Percentiles rank a stretch among this genome's conserved stretches.
Conservation (phyloP, 1,140 invertebrate species). For the Euura lappo region DNA sequence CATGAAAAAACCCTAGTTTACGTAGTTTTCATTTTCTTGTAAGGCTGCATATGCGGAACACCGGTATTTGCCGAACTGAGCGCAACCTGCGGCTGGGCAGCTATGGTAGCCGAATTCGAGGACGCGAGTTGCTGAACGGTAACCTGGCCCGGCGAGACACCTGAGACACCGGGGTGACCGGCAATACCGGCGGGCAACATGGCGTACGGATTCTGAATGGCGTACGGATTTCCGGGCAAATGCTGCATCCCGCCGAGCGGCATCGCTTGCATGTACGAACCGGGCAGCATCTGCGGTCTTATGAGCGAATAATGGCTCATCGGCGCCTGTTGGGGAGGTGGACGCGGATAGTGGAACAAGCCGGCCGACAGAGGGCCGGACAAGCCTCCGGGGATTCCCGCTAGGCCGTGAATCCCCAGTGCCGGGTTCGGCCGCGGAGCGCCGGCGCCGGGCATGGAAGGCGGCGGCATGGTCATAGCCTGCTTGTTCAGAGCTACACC, state of each 20-base stretch:
- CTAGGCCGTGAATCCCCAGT: conserved; percentile 44
- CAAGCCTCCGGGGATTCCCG: conserved; percentile 44
- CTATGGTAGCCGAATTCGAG: conserved; percentile 49
- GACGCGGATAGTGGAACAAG: conserved; percentile 65
- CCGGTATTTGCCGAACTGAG: conserved; percentile 55
- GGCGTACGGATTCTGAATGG: conserved; percentile 49
- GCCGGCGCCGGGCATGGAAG: conserved; percentile 30
- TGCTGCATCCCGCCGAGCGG: conserved; percentile 26
- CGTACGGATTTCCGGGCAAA: conserved; percentile 15
- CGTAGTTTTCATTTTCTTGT: conserved; percentile 88
- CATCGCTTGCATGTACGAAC: conserved; percentile 51
- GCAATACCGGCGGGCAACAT: conserved; percentile 46
- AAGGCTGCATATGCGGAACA: conserved; percentile 74
- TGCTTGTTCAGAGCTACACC: conserved; percentile 77
- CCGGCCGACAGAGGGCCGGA: conserved; percentile 47
- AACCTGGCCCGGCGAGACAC: conserved; percentile 37
- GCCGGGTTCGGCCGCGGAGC: conserved; percentile 25
- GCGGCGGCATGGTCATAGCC: conserved; percentile 57
- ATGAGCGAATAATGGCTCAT: conserved; percentile 63
- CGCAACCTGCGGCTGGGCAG: conserved; percentile 52
- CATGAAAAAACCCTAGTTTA: conserved; percentile 56
- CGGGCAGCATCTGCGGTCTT: conserved; percentile 55
- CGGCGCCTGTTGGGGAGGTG: conserved; percentile 54
- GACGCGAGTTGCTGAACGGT: conserved; percentile 50
- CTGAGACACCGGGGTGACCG: conserved; percentile 44